Evolutionary conservation across 2,113 vertebrate species (phyloP).

Genomic region (Isurus oxyrinchus): DNA sequence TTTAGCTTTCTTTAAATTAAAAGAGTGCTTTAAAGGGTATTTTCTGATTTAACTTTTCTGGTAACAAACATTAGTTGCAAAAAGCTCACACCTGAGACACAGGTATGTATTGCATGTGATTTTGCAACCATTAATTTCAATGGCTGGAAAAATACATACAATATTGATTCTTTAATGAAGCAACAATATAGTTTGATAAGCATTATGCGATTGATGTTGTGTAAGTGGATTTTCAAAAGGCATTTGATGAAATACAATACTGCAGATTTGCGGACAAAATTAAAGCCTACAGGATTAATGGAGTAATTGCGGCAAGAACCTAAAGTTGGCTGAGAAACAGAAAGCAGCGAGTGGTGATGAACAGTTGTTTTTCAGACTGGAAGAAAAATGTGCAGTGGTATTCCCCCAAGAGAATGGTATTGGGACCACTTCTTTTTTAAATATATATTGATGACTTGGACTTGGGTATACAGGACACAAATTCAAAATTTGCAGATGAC

Average conservation of each 20-base stretch:
- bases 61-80: background rate
- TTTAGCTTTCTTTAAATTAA: background rate
- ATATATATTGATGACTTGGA: too few species aligned
- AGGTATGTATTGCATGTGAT: background rate
- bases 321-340: background rate
- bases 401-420: too few species aligned
- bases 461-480: too few species aligned
- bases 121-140: background rate
- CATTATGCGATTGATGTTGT: background rate
- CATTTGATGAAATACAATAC: background rate
- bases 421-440: too few species aligned
- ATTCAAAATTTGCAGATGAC: too few species aligned
- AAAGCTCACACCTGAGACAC: background rate
- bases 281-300: background rate
- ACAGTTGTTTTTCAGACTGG: too few species aligned
- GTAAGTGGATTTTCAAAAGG: too few species aligned
- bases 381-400: too few species aligned
- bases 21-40: background rate
- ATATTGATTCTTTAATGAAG: background rate
- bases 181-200: background rate
- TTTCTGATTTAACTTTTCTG: background rate
- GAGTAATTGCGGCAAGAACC: background rate
- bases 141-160: background rate
- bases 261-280: background rate
- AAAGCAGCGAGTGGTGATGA: background rate